phyloP scores from a whole-genome alignment of 2,113 vertebrate species.

The Ophthalmotilapia sp. region DNA sequence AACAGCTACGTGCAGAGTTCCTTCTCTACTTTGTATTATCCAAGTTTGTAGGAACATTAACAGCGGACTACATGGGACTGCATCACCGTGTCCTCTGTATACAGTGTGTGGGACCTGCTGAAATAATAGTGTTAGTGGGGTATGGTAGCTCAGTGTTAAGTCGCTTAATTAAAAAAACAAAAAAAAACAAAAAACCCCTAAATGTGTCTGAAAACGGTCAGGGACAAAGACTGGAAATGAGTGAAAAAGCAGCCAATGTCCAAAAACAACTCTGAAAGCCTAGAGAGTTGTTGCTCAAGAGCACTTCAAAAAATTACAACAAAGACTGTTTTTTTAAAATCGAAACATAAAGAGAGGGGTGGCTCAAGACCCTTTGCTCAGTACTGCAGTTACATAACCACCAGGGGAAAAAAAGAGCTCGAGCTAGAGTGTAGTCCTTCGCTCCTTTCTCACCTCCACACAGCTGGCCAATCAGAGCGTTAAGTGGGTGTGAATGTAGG shows the following conservation, averaged over 20 bases:
- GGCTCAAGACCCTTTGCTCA: background rate
- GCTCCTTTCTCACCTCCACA: background rate
- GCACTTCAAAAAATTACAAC: accelerated
- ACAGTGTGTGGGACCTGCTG: background rate
- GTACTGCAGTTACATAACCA: background rate
- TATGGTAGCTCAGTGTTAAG: background rate
- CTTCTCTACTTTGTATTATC: background rate
- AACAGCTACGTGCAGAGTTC: background rate
- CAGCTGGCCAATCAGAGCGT: background rate
- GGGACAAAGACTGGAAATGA: background rate
- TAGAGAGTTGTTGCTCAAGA: background rate
- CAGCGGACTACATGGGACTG: background rate
- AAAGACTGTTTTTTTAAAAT: background rate
- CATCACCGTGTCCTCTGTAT: background rate
- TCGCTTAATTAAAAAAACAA: accelerated
- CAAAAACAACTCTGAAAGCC: background rate
- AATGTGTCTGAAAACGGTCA: background rate
- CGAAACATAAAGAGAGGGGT: background rate
- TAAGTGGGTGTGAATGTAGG: background rate
- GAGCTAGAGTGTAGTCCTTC: background rate
- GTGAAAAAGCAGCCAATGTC: background rate
- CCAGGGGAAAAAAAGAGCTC: background rate
- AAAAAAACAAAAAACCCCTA: accelerated
- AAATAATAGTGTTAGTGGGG: background rate
- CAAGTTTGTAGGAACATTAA: background rate